phyloP scores from a whole-genome alignment of 2,113 vertebrate genomes.

The Formicarius rufipectus region DNA sequence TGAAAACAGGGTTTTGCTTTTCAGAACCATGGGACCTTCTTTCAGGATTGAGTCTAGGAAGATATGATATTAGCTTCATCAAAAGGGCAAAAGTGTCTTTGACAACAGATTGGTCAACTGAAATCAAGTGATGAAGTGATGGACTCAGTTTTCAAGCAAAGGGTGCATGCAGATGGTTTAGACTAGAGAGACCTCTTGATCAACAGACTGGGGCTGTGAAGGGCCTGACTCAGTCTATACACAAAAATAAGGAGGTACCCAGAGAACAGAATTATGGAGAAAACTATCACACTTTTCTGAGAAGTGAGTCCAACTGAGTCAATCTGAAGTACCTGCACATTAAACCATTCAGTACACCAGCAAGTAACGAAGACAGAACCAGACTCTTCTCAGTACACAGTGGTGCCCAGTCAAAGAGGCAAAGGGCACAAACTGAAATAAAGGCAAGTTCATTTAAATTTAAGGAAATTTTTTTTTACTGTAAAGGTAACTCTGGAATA shows the following conservation, averaged over 20 bases:
- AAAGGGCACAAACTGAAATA: not conserved
- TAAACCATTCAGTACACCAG: not conserved
- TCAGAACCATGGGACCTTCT: not conserved
- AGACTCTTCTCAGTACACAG: not conserved
- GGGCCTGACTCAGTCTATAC: not conserved
- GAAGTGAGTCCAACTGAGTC: not conserved
- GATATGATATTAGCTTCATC: not conserved
- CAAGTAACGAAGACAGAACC: not conserved
- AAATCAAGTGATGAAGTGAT: not conserved
- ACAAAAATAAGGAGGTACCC: not conserved
- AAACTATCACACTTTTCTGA: not conserved
- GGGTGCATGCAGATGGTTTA: fast-evolving
- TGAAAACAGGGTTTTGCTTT: not conserved
- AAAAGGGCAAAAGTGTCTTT: not conserved
- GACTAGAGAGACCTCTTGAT: not conserved
- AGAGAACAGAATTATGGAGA: not conserved
- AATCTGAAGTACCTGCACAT: not conserved
- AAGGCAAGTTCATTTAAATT: not conserved
- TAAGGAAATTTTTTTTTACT: not conserved
- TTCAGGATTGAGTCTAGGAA: not conserved
- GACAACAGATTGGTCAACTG: not conserved
- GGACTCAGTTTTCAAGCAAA: not conserved
- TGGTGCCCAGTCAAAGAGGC: not conserved
- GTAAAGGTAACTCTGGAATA: not conserved
- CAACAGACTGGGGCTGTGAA: not conserved